These are phyloP conservation scores for Addax nasomaculatus DNA, from an alignment of 2,113 vertebrate genomes.

Conservation along the genomic window DNA sequence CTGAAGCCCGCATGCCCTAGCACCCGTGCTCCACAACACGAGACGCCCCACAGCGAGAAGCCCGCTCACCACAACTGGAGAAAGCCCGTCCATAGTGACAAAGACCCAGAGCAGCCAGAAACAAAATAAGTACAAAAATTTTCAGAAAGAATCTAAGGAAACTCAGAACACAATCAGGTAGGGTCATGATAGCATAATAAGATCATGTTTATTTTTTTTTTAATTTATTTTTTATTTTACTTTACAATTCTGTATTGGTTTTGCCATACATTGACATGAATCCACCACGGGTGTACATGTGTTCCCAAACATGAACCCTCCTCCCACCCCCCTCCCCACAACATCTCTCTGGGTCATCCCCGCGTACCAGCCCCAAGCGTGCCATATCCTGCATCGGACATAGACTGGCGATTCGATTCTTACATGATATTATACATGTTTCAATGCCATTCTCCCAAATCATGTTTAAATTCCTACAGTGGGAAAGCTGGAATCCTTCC, in stretches of 20 bases:
- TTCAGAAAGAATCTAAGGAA: not conserved
- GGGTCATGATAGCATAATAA: not conserved
- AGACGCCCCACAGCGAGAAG: not conserved
- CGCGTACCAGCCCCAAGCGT: too few species aligned
- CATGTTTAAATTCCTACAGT: not conserved
- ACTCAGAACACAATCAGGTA: not conserved
- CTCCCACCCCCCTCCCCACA: too few species aligned
- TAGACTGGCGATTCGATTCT: too few species aligned
- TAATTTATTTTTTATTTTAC: too few species aligned
- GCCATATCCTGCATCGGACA: too few species aligned
- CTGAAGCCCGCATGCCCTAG: fast-evolving
- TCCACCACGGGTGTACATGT: too few species aligned
- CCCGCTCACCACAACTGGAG: not conserved
- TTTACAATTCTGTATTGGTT: too few species aligned
- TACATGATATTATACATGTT: too few species aligned
- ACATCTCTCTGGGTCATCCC: too few species aligned
- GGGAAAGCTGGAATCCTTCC: not conserved
- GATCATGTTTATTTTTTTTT: not conserved
- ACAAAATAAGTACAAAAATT: fast-evolving
- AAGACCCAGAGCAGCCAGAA: not conserved
- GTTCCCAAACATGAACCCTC: too few species aligned
- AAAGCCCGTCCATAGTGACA: not conserved
- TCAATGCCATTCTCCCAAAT: too few species aligned
- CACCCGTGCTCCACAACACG: fast-evolving
- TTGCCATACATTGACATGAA: too few species aligned